Evolutionary conservation across 30 jellyfish, hydroid and myxozoan genomes (phyloP).

Genomic region (Nemopilema nomurai): DNA sequence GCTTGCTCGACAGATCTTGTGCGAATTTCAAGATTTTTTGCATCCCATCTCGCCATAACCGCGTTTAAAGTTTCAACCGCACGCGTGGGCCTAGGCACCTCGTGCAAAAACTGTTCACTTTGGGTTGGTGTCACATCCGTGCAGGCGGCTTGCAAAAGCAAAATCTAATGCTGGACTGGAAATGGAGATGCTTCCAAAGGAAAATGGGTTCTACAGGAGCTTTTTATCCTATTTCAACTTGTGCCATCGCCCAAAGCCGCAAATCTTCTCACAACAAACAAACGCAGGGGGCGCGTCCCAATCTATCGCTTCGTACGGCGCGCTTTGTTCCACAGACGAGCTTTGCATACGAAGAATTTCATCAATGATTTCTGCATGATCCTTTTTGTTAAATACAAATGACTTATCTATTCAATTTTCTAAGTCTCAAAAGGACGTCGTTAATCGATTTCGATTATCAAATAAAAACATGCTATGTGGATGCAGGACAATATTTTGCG

Average conservation of each 20-base stretch:
- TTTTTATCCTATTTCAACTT: neutral
- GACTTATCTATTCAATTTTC: neutral
- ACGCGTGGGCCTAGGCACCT: slow-evolving; percentile 45
- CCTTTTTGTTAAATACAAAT: neutral
- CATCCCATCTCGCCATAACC: slow-evolving; percentile 93
- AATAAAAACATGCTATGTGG: neutral
- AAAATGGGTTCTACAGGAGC: neutral
- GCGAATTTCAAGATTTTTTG: slow-evolving; percentile 74
- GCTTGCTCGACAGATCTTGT: slow-evolving; percentile 98
- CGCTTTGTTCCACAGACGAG: slow-evolving; percentile 45
- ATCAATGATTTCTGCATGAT: neutral
- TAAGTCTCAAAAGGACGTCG: neutral
- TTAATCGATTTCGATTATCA: neutral
- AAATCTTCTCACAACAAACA: slow-evolving; percentile 30
- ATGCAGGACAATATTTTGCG: neutral
- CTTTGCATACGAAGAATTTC: slow-evolving; percentile 27
- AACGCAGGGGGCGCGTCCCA: slow-evolving; percentile 58
- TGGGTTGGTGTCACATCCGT: neutral
- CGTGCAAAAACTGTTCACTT: neutral
- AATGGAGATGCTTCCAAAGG: neutral
- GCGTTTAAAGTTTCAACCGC: neutral
- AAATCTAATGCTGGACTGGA: neutral
- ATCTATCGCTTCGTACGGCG: slow-evolving; percentile 32
- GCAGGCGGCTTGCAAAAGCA: neutral
- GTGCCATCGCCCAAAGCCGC: slow-evolving; percentile 7